Evolutionary conservation across 35 echinoderm and acorn worm genomes (phyloP).

Genomic region (Apostichopus japonicus): DNA sequence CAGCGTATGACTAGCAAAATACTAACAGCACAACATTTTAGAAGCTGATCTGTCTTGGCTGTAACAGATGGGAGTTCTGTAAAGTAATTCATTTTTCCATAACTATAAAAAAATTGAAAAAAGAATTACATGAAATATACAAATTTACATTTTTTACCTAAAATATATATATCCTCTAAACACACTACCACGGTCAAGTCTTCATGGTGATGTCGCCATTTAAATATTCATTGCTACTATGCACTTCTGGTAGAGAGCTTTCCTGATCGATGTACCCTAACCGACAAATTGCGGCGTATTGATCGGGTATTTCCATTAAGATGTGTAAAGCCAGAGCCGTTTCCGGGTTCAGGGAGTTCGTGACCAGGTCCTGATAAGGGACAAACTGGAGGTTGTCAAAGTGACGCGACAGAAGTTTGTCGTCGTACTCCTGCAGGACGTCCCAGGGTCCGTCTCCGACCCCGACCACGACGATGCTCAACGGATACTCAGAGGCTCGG

Average conservation of each 20-base stretch:
- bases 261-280: conserved; percentile 66
- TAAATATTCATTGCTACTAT: background rate
- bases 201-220: background rate
- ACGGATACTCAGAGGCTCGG: conserved; percentile 79
- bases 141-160: too few species aligned
- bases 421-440: conserved; percentile 81
- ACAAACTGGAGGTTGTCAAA: conserved; percentile 99
- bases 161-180: too few species aligned
- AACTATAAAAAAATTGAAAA: too few species aligned
- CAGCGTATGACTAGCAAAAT: too few species aligned
- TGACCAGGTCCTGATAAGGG: conserved; percentile 87
- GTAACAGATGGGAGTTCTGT: too few species aligned
- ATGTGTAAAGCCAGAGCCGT: conserved; percentile 85
- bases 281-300: conserved; percentile 86
- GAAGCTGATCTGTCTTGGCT: too few species aligned
- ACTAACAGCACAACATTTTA: too few species aligned
- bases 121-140: too few species aligned
- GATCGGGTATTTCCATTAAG: conserved; percentile 96
- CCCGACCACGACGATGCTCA: conserved; percentile 93
- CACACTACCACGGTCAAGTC: too few species aligned
- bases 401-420: conserved; percentile 75
- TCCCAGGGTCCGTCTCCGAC: conserved; percentile 95
- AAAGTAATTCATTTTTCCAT: too few species aligned
- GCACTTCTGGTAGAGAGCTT: background rate
- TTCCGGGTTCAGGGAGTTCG: conserved; percentile 82